Evolutionary conservation across 2,113 vertebrate genomes (phyloP).

Genomic region (Odocoileus virginianus): DNA sequence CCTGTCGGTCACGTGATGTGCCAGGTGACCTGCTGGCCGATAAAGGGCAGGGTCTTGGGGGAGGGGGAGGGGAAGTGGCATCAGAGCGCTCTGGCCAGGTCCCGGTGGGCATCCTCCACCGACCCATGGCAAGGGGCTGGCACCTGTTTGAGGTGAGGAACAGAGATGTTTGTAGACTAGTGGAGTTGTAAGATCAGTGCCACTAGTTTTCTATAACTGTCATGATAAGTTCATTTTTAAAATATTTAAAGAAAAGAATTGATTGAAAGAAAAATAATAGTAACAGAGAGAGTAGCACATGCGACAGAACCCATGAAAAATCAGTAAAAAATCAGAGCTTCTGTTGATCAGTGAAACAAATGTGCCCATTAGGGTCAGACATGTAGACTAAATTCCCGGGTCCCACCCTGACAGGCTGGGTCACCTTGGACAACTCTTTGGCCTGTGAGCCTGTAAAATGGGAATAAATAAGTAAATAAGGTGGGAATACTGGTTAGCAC

Average conservation of each 20-base stretch:
- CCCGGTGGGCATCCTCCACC: too few relatives aligned
- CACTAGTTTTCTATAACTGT: neutral
- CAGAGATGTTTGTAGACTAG: neutral
- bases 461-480: neutral
- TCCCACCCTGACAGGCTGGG: neutral
- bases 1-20: fast-evolving
- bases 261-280: neutral
- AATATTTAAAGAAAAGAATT: neutral
- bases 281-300: too few relatives aligned
- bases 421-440: neutral
- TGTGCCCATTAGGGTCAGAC: neutral
- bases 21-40: fast-evolving
- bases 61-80: neutral
- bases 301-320: neutral
- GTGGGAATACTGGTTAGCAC: neutral
- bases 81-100: neutral
- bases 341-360: neutral
- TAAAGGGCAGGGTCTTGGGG: neutral
- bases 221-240: neutral
- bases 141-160: neutral
- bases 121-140: neutral
- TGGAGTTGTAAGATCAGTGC: neutral
- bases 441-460: neutral
- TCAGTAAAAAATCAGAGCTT: neutral
- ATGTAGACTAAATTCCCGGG: fast-evolving